A percentile compares a stretch with the other conserved stretches of the same genome.
These are phyloP conservation scores for Pteropus alecto DNA, from an alignment of 2,113 vertebrate genomes.

Conservation along the genomic window DNA sequence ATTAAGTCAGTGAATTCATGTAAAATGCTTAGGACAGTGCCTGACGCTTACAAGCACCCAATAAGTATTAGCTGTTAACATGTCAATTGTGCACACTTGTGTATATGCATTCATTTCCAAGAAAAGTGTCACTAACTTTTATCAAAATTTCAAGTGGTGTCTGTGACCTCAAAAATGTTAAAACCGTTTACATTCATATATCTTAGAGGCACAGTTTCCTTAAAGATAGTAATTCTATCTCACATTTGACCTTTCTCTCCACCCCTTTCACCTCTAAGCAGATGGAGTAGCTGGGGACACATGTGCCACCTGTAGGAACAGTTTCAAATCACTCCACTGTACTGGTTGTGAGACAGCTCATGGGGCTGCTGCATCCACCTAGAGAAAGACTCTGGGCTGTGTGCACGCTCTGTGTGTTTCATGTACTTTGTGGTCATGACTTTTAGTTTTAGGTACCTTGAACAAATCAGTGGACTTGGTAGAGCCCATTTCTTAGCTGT, in stretches of 20 bases:
- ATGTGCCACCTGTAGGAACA: neutral
- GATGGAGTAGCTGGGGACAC: neutral
- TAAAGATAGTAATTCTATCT: neutral
- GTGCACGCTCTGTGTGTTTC: neutral
- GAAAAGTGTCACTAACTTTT: neutral
- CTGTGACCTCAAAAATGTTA: neutral
- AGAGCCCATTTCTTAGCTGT: neutral
- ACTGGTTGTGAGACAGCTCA: neutral
- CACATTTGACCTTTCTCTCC: neutral
- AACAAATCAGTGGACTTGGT: neutral
- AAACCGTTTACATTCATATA: neutral
- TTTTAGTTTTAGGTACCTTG: neutral
- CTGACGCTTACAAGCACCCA: neutral
- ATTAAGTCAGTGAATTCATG: neutral
- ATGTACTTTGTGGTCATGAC: neutral
- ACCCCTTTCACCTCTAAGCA: neutral
- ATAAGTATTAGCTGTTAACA: neutral
- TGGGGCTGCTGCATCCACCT: accelerated
- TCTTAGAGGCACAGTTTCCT: neutral
- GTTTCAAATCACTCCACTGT: neutral
- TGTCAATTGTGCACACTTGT: accelerated
- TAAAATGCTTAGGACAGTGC: neutral
- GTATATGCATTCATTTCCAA: neutral
- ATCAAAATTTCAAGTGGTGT: neutral
- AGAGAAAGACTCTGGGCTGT: neutral